Percentiles rank a stretch among this genome's conserved stretches.
Conservation (phyloP, 2,113 vertebrate genomes). For the Centropus bengalensis region DNA sequence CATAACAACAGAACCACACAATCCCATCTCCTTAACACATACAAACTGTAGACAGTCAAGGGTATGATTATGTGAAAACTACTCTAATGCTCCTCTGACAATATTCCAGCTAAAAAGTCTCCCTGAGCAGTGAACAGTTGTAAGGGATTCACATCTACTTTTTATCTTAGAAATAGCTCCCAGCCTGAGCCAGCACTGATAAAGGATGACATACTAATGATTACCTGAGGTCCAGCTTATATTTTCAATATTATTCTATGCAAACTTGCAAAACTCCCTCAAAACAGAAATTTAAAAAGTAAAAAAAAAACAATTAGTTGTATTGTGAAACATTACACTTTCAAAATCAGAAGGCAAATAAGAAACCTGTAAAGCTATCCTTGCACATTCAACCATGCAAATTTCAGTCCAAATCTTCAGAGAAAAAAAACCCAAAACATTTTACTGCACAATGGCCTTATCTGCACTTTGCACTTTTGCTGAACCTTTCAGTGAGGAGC, state of each 20-base stretch:
- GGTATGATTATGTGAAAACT: neutral
- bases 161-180: neutral
- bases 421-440: neutral
- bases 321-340: neutral
- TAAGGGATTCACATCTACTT: neutral
- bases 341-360: neutral
- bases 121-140: neutral
- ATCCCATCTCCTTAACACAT: neutral
- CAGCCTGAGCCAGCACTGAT: neutral
- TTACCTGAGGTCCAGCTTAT: neutral
- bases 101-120: neutral
- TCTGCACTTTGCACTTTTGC: neutral
- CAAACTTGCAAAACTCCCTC: neutral
- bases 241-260: neutral
- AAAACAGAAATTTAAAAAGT: neutral
- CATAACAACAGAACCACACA: neutral
- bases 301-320: neutral
- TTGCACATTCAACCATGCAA: neutral
- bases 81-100: neutral
- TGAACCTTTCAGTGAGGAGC: neutral
- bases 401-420: neutral
- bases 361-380: neutral
- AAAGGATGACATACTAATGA: neutral
- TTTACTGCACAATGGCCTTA: neutral
- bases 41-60: neutral